Evolutionary conservation across 2,888 invertebrate genomes (phyloP), one percentile per base, ranked within the genome.

Genomic region (Minunthozetes semirufus): DNA sequence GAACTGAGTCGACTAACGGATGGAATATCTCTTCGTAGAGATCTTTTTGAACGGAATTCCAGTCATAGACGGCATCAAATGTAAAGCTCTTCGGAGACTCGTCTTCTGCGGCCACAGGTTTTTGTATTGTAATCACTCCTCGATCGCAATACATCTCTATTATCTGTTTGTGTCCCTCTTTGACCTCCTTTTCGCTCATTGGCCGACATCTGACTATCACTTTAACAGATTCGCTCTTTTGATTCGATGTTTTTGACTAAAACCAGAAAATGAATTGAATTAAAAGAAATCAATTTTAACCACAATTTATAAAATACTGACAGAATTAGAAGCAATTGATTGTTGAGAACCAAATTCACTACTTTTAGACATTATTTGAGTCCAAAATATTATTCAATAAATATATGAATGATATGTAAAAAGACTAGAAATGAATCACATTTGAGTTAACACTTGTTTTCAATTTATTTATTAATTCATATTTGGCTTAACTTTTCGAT

Each of bases 141-240:
- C 92, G 88, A 80, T 90, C 89, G 33, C 92, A 88, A 84, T 89
- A 89, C 80, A 95, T 91, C 79, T 90, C 89, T 74, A 98, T 93
- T 81, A 86, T 85, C 78, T 90, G 83, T 76, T 83, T 86, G 84
- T 89, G 88, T 27, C 90, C 90, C 81, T 89, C 88, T 50, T 86
- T 84, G 50, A 86, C 87, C 85, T 99, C 99, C 80, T 90, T 91
- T 79, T 90, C 88, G 80, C 91, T 93, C 85, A 99, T 89, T 53
- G 99, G 99, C 74, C 99, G 89, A 85, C 97, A 96, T 82, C 99
- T 87, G 75, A 99, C 97, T 79, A 98, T 92, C 78, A 99, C 98
- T 85, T 95, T 94, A 76, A 98, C 95, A 81, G 92, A 90, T 85
- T 97, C 94, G 27, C 77, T 56, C 72, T 72, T 76, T 19, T 50